Conservation (phyloP, 2,888 invertebrate genomes). For the Mythimna albipuncta region DNA sequence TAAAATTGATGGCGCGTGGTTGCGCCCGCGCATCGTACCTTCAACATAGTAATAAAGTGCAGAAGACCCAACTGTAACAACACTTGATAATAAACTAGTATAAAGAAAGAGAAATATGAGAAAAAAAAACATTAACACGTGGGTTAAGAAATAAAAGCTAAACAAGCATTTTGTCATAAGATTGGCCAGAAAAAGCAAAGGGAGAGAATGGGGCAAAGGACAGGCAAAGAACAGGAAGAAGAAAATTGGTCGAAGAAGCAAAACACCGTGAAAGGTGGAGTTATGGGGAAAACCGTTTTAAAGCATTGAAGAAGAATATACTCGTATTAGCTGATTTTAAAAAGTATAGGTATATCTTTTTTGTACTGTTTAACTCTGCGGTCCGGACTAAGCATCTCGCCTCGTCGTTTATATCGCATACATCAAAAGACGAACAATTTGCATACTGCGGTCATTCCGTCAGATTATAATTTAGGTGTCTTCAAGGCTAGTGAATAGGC, state of each 20-base stretch:
- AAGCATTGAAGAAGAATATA: not conserved
- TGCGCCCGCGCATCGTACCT: conserved; percentile 49
- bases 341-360: not conserved
- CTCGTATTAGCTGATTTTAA: not conserved
- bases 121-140: not conserved
- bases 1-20: conserved; percentile 61
- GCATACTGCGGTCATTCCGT: no score
- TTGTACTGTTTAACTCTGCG: no score
- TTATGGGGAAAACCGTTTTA: not conserved
- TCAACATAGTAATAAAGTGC: conserved; percentile 9
- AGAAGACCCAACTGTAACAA: conserved; percentile 12
- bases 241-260: not conserved
- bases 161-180: not conserved
- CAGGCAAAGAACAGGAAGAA: no score
- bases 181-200: not conserved
- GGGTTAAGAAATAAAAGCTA: not conserved
- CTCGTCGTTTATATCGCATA: no score
- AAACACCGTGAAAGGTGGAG: not conserved
- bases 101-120: not conserved
- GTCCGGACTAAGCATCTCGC: no score
- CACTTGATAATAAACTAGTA: not conserved
- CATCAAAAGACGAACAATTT: no score
- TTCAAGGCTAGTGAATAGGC: no score
- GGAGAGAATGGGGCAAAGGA: no score
- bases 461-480: no score